Evolutionary conservation across 2,888 invertebrate genomes (phyloP).

Genomic region (Allacma fusca): DNA sequence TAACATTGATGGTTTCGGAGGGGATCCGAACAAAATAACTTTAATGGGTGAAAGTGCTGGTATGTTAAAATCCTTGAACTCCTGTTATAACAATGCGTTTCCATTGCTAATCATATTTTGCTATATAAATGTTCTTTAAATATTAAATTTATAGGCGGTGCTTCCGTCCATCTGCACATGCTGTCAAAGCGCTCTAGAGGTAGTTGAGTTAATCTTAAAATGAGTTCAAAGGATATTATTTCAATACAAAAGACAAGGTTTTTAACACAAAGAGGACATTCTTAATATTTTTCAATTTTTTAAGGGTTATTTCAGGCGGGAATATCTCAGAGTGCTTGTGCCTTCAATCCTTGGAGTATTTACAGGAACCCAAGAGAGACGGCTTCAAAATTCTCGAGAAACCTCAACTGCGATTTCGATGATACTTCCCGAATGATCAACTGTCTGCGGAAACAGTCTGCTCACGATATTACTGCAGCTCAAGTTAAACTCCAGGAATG

Average conservation of each 20-base stretch:
- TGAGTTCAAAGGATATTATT: too few relatives aligned
- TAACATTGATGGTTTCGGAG: slow-evolving; percentile 43
- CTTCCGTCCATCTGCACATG: slow-evolving; percentile 35
- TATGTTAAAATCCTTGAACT: too few relatives aligned
- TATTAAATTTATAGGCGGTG: slow-evolving; percentile 13
- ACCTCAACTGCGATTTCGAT: slow-evolving; percentile 2
- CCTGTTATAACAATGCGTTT: too few relatives aligned
- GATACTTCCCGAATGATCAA: slow-evolving; percentile 5
- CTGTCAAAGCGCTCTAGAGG: slow-evolving; percentile 32
- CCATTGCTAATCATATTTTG: too few relatives aligned
- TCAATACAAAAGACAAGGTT: too few relatives aligned
- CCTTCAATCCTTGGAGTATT: slow-evolving; percentile 41
- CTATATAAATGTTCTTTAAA: not conserved
- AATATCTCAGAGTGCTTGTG: slow-evolving; percentile 52
- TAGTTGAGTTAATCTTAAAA: not conserved
- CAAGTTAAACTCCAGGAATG: slow-evolving; percentile 30
- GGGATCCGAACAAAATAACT: not conserved
- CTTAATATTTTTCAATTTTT: too few relatives aligned
- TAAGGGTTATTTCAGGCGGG: slow-evolving; percentile 29
- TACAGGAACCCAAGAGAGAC: not conserved
- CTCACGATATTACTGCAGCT: not conserved
- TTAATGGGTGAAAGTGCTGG: slow-evolving; percentile 12
- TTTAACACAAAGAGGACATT: too few relatives aligned
- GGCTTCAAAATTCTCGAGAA: not conserved
- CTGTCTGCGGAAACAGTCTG: slow-evolving; percentile 15